Evolutionary conservation across 2,888 invertebrate genomes (phyloP), one percentile per base, ranked within the genome.

Genomic region (Cosmia pyralina): DNA sequence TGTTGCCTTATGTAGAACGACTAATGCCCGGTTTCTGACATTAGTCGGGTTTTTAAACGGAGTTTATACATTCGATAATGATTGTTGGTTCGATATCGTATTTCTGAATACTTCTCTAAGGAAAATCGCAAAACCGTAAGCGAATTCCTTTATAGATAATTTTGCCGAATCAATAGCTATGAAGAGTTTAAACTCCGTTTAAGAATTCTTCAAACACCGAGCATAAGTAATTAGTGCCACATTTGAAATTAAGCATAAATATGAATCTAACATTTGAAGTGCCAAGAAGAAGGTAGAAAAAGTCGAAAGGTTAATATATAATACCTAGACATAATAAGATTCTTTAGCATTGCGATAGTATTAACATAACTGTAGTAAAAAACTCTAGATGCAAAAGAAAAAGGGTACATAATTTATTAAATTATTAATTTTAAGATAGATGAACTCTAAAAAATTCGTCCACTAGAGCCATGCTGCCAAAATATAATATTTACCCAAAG

Each of bases 401-500:
- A 50, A 34, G 10, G 3, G 15, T 48, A 34, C 15, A n/a, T 17
- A 1, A 34, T 50, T 64, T 50, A 38, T 38, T 58, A 8, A 41
- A 50, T 15, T 22, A 74, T n/a, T 72, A 15, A 52, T 44, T 70
- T 55, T 55, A 55, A 77, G 52, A 57, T 22, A 17, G 52, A 69
- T 38, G 1, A 50, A 50, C 34, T 60, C 11, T 46, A 68, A 57
- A 17, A 55, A 53, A 60, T 59, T 79, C 79, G 71, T 79, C 79
- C 71, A 53, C 41, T 68, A 60, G 53, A 58, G 44, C 59, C 22
- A 58, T 62, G 17, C 65, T 72, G 55, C 74, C 80, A 72, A 79
- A 73, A 28, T 55, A 50, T 48, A 34, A 46, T 68, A 59, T 72
- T 75, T 55, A 72, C 69, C 48, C 65, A 72, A 71, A 78, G 62